phyloP scores from a whole-genome alignment of 1,140 invertebrate genomes.

The Acromyrmex echinatior region DNA sequence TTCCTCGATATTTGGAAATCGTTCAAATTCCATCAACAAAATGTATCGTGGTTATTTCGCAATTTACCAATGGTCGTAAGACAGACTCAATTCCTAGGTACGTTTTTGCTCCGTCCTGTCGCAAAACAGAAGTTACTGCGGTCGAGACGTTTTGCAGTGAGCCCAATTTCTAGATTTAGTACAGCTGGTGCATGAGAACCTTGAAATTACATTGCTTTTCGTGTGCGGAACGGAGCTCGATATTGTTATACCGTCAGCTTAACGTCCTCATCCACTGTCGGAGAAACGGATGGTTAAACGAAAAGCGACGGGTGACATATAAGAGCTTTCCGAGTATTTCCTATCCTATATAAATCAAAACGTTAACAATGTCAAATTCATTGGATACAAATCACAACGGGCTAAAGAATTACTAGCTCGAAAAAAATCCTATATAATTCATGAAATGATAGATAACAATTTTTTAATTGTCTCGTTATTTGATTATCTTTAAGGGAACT shows the following conservation, averaged over 20 bases:
- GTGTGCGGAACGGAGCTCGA: constrained; percentile 14
- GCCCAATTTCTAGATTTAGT: constrained; percentile 40
- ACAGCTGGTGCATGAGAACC: constrained; percentile 16
- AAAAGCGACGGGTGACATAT: constrained; percentile 28
- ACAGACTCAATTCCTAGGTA: background rate
- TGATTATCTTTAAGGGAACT: background rate
- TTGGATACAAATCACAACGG: background rate
- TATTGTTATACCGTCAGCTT: constrained; percentile 47
- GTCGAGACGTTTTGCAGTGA: background rate
- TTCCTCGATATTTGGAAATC: background rate
- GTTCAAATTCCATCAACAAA: background rate
- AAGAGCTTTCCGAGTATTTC: background rate
- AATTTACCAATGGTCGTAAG: background rate
- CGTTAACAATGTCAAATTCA: background rate
- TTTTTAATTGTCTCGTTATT: background rate
- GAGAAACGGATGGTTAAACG: constrained; percentile 26
- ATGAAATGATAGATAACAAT: background rate
- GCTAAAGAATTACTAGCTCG: background rate
- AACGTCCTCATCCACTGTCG: constrained; percentile 21
- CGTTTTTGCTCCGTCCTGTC: background rate
- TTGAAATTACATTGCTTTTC: constrained; percentile 46
- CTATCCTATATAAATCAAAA: constrained; percentile 2
- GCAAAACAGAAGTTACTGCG: constrained; percentile 27
- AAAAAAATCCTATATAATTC: background rate
- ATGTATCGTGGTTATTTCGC: background rate